Evolutionary conservation across 1,140 invertebrate species (phyloP), one percentile per base, ranked within the genome.

Genomic region (Doryteuthis pealeii): DNA sequence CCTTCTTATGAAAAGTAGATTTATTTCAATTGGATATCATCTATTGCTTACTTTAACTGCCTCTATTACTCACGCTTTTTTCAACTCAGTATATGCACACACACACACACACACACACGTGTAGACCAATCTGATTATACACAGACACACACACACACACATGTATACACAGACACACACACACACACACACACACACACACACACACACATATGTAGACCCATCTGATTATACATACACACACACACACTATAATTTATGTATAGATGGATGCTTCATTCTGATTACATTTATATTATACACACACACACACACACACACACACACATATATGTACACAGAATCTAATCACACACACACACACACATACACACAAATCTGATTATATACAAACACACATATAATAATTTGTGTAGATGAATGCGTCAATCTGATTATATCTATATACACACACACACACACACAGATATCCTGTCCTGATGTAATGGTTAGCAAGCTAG

Each of bases 251-350:
- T 58, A 18, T 58, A 18, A n/a, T n/a, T n/a, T 18, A 26, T 58
- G 4, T 58, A 58, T 58, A 2, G 4, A 15, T 58, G 54, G 3
- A 15, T 58, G 54, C 26, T 58, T 58, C 18, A 49, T 49, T 10
- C 18, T 49, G 45, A 12, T 22, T 22, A 49, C 45, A 49, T 22
- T 10, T 22, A 49, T 22, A 49, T 14, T 22, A 49, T 22, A 49
- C 45, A 49, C 45, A 49, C 45, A 49, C 45, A 49, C 45, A 49
- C 45, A 49, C 45, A 49, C 45, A 49, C 45, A 49, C 45, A 49
- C 45, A 49, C 45, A 49, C 1, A 22, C 22, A 22, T 49, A 49
- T 14, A 49, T 22, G 22, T 22, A 49, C 22, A 49, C 45, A 49
- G 18, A 58, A 22, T 22, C 6, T n/a, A 22, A 2, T 58, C 18